Evolutionary conservation across 1,140 invertebrate genomes (phyloP).

Genomic region (Drosophila virilis): DNA sequence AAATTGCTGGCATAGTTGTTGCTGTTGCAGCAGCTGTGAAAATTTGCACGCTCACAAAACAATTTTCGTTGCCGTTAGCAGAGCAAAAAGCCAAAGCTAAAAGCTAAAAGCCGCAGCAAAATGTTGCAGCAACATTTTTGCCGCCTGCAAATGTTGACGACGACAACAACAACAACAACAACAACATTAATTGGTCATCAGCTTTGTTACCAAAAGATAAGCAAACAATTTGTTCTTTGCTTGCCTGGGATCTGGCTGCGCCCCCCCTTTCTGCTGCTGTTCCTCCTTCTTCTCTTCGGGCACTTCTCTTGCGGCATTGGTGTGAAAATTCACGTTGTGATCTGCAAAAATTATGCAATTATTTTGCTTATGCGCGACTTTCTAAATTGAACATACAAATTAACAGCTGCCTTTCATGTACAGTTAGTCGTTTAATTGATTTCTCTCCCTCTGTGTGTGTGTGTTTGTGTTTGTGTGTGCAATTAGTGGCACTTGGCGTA

Average conservation of each 20-base stretch:
- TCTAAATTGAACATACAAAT: conserved; percentile 57
- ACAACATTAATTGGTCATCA: conserved; percentile 74
- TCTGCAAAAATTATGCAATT: conserved; percentile 59
- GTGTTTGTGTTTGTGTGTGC: conserved; percentile 14
- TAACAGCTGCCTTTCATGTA: conserved; percentile 55
- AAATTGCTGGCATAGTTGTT: conserved; percentile 77
- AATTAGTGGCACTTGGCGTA: conserved; percentile 77
- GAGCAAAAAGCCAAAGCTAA: conserved; percentile 40
- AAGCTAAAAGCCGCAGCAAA: conserved; percentile 19
- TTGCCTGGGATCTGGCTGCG: conserved; percentile 18
- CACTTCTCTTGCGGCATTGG: conserved; percentile 3
- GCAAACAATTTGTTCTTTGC: conserved; percentile 60
- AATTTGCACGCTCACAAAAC: conserved; percentile 80
- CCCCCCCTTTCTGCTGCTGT: background rate
- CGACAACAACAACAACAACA: conserved; percentile 18
- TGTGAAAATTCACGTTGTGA: conserved; percentile 50
- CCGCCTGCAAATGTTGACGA: conserved; percentile 60
- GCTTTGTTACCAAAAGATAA: conserved; percentile 65
- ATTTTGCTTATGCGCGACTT: conserved; percentile 61
- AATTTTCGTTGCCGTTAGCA: conserved; percentile 78
- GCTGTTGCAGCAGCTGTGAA: conserved; percentile 74
- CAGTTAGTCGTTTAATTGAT: conserved; percentile 54
- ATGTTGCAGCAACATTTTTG: conserved; percentile 75
- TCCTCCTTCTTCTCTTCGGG: background rate
- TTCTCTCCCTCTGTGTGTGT: conserved; percentile 8